Percentiles rank a stretch among this genome's conserved stretches.
Evolutionary conservation across 2,113 vertebrate genomes (phyloP).

Genomic region (Phalacrocorax brasilianus): DNA sequence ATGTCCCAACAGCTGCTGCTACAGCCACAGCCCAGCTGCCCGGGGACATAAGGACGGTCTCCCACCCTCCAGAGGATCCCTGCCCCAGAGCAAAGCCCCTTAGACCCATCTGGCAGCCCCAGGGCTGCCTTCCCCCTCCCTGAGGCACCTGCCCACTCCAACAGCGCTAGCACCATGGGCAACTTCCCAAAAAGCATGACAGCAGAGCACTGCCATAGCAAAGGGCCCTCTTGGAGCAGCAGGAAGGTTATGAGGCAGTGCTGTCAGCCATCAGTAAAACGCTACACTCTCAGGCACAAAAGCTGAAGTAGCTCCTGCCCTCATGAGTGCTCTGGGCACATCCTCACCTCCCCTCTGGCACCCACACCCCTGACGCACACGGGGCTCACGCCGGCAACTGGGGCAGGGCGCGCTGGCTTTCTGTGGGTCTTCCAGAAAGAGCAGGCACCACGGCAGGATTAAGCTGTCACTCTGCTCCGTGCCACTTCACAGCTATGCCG

Average conservation of each 20-base stretch:
- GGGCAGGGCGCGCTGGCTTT: accelerated
- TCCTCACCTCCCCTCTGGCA: not conserved
- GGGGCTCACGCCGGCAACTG: accelerated
- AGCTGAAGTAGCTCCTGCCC: not conserved
- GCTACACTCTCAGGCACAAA: not conserved
- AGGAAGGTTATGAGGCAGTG: not conserved
- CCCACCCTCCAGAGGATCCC: not conserved
- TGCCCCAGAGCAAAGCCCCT: not conserved
- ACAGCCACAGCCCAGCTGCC: not conserved
- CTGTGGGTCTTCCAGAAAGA: not conserved
- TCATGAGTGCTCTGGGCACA: accelerated
- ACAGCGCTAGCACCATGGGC: accelerated
- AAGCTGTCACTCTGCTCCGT: not conserved
- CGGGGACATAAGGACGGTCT: accelerated
- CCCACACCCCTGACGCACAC: too few species aligned
- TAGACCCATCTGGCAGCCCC: not conserved
- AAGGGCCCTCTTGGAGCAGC: not conserved
- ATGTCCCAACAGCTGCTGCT: not conserved
- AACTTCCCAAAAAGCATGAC: not conserved
- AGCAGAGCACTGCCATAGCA: not conserved
- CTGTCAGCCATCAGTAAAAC: accelerated
- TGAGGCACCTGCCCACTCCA: not conserved
- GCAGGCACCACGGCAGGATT: not conserved
- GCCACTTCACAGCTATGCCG: accelerated
- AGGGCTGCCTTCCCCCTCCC: too few species aligned